phyloP scores from a whole-genome alignment of 2,113 vertebrate genomes.

The Guaruba guarouba region DNA sequence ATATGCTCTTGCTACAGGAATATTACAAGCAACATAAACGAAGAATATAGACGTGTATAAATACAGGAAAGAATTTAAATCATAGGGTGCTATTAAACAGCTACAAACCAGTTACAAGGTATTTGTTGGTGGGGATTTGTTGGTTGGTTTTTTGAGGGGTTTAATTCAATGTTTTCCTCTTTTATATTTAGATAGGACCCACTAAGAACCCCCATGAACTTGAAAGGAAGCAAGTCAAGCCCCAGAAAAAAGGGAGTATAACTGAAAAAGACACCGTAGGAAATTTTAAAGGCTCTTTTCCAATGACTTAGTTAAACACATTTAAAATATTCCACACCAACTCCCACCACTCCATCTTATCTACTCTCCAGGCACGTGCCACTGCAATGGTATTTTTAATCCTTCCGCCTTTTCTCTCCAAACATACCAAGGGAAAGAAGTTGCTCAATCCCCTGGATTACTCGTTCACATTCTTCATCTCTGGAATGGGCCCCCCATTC shows the following conservation, averaged over 20 bases:
- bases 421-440: constrained; percentile 89
- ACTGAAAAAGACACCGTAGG: background rate
- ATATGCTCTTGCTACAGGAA: background rate
- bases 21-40: background rate
- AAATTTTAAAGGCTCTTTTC: background rate
- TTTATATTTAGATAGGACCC: background rate
- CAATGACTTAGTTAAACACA: background rate
- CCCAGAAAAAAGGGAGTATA: background rate
- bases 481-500: constrained; percentile 91
- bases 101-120: background rate
- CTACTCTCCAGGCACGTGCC: background rate
- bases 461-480: constrained; percentile 92
- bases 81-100: rapidly evolving
- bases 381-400: rapidly evolving
- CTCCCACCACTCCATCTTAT: background rate
- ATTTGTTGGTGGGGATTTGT: background rate
- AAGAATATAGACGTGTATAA: background rate
- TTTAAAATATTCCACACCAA: background rate
- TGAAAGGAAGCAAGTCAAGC: background rate
- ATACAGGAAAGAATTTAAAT: background rate
- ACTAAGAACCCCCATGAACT: background rate
- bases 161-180: background rate
- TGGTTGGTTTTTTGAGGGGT: background rate
- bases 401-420: background rate
- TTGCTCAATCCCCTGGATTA: constrained; percentile 88